A percentile compares a stretch with the other conserved stretches of the same genome.
These are phyloP conservation scores for Lepisosteus oculatus DNA, from an alignment of 2,113 vertebrate species.

Conservation along the genomic window DNA sequence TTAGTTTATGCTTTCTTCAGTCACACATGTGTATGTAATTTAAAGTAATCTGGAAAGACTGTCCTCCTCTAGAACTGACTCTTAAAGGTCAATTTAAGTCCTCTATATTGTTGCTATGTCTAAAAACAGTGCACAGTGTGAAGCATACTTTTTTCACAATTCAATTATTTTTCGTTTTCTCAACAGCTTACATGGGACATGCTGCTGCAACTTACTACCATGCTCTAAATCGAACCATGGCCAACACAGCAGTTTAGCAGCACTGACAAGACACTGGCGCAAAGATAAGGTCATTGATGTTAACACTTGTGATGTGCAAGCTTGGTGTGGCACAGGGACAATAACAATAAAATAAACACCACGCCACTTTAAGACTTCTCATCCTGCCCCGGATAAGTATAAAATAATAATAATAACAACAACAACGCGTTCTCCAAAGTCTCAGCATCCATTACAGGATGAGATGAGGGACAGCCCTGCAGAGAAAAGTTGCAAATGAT, in stretches of 20 bases:
- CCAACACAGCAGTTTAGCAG: neutral
- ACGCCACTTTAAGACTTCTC: slow-evolving; percentile 26
- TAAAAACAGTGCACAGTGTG: no score
- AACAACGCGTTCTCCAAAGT: neutral
- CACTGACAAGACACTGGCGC: neutral
- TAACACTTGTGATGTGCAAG: neutral
- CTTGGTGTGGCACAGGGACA: neutral
- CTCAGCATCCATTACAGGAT: slow-evolving; percentile 13
- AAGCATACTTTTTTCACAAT: no score
- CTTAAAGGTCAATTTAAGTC: no score
- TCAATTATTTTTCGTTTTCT: no score
- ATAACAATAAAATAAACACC: neutral
- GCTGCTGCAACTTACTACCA: neutral
- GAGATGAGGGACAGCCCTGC: neutral
- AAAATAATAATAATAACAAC: slow-evolving; percentile 13
- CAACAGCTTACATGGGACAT: no score
- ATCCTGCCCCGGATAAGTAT: neutral
- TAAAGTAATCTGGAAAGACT: no score
- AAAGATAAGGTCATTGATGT: neutral
- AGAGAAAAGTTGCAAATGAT: slow-evolving; percentile 8
- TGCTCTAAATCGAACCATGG: neutral
- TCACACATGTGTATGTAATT: no score
- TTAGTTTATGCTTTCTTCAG: no score
- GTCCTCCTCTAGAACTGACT: no score
- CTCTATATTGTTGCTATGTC: no score